A percentile compares a stretch with the other conserved stretches of the same genome.
These are phyloP conservation scores for Rhopalosiphum nymphaeae DNA, from an alignment of 2,888 invertebrate genomes.

Conservation along the genomic window DNA sequence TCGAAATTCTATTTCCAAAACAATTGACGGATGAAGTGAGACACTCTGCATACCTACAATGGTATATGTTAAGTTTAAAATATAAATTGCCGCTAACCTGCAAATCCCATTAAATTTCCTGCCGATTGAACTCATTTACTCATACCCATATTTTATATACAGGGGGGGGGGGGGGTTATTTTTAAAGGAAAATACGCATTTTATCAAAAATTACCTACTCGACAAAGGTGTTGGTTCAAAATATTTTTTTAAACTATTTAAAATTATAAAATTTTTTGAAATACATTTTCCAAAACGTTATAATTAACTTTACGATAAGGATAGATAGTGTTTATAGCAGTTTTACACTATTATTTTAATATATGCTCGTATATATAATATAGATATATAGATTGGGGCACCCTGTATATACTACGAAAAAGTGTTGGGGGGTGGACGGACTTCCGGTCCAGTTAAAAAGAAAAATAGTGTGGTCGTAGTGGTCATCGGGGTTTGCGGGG, in stretches of 20 bases:
- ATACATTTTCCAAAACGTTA: neutral
- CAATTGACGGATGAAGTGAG: neutral
- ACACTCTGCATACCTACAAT: neutral
- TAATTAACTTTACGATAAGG: neutral
- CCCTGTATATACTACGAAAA: neutral
- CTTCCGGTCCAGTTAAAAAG: neutral
- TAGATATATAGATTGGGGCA: neutral
- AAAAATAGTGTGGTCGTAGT: neutral
- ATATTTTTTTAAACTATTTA: neutral
- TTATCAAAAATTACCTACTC: neutral
- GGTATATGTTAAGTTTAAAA: neutral
- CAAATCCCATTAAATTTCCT: neutral
- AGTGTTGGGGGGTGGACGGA: neutral
- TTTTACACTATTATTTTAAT: too few species aligned
- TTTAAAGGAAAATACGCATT: neutral
- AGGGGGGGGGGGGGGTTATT: neutral
- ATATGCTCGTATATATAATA: neutral
- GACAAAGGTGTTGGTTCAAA: neutral
- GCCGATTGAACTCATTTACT: neutral
- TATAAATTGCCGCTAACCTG: neutral
- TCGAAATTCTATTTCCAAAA: neutral
- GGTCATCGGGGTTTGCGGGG: neutral
- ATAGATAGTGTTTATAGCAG: too few species aligned
- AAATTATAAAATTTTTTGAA: neutral
- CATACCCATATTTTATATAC: neutral